These are phyloP conservation scores for Megatriorchis doriae DNA, from an alignment of 2,113 vertebrate species.

Conservation along the genomic window DNA sequence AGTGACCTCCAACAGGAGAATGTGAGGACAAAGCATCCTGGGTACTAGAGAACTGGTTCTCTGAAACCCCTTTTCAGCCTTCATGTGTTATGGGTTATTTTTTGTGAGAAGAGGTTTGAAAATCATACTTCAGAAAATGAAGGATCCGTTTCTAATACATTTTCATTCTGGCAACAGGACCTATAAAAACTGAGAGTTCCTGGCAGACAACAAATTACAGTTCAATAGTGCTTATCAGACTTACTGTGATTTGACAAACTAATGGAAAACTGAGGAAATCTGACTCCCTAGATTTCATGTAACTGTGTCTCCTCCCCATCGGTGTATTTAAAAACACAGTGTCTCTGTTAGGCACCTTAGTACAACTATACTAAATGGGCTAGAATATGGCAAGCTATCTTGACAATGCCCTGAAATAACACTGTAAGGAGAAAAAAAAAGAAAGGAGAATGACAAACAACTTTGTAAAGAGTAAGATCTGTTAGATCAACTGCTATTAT, in stretches of 20 bases:
- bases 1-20: too few species aligned
- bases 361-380: neutral
- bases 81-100: neutral
- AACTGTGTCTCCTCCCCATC: neutral
- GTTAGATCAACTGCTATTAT: neutral
- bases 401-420: neutral
- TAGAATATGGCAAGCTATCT: neutral
- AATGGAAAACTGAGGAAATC: neutral
- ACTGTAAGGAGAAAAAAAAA: neutral
- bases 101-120: neutral
- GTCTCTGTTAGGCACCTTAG: neutral
- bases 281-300: neutral
- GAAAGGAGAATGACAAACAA: neutral
- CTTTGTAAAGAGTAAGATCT: neutral
- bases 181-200: neutral
- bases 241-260: neutral
- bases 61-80: neutral
- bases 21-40: neutral
- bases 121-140: neutral
- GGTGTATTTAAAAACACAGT: neutral
- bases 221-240: neutral
- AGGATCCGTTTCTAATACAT: rapidly evolving
- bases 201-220: neutral
- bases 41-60: neutral
- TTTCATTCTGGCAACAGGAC: neutral